A percentile compares a stretch with the other conserved stretches of the same genome.
Conservation (phyloP, 1,140 invertebrate genomes). For the silkworm (Bombyx mori) region DNA sequence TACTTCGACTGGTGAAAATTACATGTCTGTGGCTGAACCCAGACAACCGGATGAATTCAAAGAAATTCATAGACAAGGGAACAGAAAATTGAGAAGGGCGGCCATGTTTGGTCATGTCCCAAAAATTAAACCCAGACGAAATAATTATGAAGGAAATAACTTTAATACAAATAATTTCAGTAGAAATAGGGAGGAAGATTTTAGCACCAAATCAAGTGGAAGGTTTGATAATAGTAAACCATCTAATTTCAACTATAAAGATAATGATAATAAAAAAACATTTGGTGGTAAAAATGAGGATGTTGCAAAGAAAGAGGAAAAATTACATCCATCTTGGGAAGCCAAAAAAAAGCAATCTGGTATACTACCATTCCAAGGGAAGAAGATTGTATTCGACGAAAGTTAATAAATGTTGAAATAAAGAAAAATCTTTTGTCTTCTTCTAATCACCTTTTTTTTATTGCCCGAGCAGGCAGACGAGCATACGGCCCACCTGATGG, state of each 20-base stretch:
- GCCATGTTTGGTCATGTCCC: constrained; percentile 60
- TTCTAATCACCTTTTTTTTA: no score
- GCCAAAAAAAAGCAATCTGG: constrained; percentile 70
- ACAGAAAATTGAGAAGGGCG: constrained; percentile 57
- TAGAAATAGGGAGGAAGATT: constrained; percentile 22
- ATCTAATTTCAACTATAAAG: constrained; percentile 17
- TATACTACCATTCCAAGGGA: constrained; percentile 62
- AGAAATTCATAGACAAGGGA: constrained; percentile 54
- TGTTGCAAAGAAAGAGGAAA: constrained; percentile 36
- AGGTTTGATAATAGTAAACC: constrained; percentile 14
- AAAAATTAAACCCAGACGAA: constrained; percentile 35
- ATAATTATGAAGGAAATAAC: constrained; percentile 11
- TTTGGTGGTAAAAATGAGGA: constrained; percentile 14
- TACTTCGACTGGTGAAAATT: constrained; percentile 71
- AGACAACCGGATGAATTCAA: constrained; percentile 57
- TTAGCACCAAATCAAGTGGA: constrained; percentile 12
- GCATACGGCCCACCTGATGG: no score
- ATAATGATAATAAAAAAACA: constrained; percentile 13
- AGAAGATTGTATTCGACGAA: constrained; percentile 65
- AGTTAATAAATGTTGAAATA: constrained; percentile 16
- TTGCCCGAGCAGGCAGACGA: no score
- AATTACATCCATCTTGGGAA: constrained; percentile 75
- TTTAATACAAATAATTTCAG: constrained; percentile 14
- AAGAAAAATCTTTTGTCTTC: no score
- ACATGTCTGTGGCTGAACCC: constrained; percentile 70